These are phyloP conservation scores for Stomorhina lunata DNA, from an alignment of 2,888 invertebrate genomes.

Conservation along the genomic window DNA sequence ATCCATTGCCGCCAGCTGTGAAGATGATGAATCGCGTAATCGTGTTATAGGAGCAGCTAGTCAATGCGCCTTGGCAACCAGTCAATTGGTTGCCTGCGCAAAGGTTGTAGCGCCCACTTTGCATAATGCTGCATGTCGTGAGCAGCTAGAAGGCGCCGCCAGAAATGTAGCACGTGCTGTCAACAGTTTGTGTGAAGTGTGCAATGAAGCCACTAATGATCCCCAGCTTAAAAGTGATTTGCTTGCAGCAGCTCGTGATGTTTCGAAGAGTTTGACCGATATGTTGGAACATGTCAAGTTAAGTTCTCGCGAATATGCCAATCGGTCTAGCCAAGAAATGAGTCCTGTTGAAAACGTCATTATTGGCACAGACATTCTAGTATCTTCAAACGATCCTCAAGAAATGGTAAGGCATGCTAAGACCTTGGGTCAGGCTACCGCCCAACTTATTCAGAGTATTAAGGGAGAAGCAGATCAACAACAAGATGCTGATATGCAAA, in stretches of 20 bases:
- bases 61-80: constrained; percentile 97
- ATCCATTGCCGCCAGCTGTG: constrained; percentile 94
- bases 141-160: constrained; percentile 95
- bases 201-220: constrained; percentile 87
- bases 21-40: constrained; percentile 82
- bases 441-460: constrained; percentile 95
- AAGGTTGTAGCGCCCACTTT: constrained; percentile 95
- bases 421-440: constrained; percentile 95
- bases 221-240: constrained; percentile 87
- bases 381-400: constrained; percentile 91
- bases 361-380: constrained; percentile 92
- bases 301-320: constrained; percentile 84
- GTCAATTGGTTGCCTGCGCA: constrained; percentile 97
- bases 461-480: constrained; percentile 96
- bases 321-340: constrained; percentile 86
- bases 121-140: constrained; percentile 90
- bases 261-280: constrained; percentile 92
- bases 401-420: constrained; percentile 97
- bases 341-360: constrained; percentile 94
- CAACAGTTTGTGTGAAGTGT: constrained; percentile 91
- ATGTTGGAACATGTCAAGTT: constrained; percentile 93
- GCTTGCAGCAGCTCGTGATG: constrained; percentile 91
- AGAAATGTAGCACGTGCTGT: constrained; percentile 96
- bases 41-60: constrained; percentile 96
- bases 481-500: constrained; percentile 92